These are phyloP conservation scores for Drosophila heteroneura DNA, from an alignment of 2,888 invertebrate genomes.

Conservation along the genomic window DNA sequence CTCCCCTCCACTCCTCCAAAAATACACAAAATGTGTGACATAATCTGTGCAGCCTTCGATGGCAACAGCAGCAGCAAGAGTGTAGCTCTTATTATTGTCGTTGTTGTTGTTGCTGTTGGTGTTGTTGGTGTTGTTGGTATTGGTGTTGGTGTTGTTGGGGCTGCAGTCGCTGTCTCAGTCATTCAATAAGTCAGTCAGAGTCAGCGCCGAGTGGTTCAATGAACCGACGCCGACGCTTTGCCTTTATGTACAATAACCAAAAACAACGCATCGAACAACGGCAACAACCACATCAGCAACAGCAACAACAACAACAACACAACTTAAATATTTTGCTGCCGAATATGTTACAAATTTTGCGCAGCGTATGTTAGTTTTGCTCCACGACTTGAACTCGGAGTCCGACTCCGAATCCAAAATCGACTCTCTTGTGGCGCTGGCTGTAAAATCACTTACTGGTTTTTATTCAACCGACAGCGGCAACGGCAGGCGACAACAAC, in stretches of 20 bases:
- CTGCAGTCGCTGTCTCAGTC: constrained; percentile 67
- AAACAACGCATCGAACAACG: constrained; percentile 56
- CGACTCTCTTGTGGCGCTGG: constrained; percentile 25
- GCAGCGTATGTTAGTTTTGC: constrained; percentile 69
- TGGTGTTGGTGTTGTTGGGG: constrained; percentile 25
- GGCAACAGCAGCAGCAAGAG: constrained; percentile 35
- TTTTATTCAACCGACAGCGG: constrained; percentile 60
- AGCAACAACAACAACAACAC: constrained; percentile 38
- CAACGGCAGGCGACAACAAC: constrained; percentile 30
- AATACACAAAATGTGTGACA: constrained; percentile 78
- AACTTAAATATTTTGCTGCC: constrained; percentile 75
- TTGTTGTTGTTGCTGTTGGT: constrained; percentile 14
- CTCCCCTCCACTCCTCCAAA: constrained; percentile 64
- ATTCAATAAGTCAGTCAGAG: constrained; percentile 80
- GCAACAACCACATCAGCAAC: constrained; percentile 31
- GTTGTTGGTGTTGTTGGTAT: constrained; percentile 7
- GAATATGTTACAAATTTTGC: constrained; percentile 80
- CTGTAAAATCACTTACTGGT: constrained; percentile 82
- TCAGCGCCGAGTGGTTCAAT: constrained; percentile 66
- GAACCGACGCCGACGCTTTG: constrained; percentile 64
- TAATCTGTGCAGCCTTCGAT: constrained; percentile 81
- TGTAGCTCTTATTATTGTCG: constrained; percentile 28
- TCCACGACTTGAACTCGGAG: constrained; percentile 45
- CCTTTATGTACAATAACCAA: constrained; percentile 73
- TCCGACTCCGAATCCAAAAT: constrained; percentile 13